A percentile compares a stretch with the other conserved stretches of the same genome.
Evolutionary conservation across 2,113 vertebrate genomes (phyloP).

Genomic region (Leucoraja erinaceus): DNA sequence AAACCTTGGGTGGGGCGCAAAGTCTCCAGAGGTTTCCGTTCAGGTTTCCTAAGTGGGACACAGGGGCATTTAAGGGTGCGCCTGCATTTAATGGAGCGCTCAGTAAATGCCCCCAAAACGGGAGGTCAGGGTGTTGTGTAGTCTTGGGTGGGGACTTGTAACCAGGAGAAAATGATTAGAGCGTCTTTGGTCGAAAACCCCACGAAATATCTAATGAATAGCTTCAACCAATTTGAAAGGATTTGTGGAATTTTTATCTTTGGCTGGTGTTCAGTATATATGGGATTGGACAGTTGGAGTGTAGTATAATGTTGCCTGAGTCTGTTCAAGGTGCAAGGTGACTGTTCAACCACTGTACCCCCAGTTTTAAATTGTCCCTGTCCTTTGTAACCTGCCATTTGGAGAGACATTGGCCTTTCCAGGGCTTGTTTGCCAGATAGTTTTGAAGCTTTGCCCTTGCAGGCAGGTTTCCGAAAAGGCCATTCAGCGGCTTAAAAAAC

Average conservation of each 20-base stretch:
- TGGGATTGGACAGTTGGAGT: neutral
- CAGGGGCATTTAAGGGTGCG: too few relatives aligned
- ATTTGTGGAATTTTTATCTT: neutral
- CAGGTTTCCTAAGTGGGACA: too few relatives aligned
- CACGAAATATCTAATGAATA: neutral
- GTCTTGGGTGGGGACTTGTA: neutral
- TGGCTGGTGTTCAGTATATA: slow-evolving; percentile 9
- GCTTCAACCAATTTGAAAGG: neutral
- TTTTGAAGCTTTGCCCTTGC: neutral
- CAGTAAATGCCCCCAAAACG: neutral
- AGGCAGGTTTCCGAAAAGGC: neutral
- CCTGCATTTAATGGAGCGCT: neutral
- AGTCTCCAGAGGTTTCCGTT: too few relatives aligned
- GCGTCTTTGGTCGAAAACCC: neutral
- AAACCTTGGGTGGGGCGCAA: too few relatives aligned
- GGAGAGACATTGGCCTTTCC: neutral
- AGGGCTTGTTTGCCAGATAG: neutral
- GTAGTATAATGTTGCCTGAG: neutral
- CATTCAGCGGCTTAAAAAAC: neutral
- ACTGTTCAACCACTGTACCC: neutral
- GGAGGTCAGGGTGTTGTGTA: neutral
- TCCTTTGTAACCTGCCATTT: neutral
- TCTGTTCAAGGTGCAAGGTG: too few relatives aligned
- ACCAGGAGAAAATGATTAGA: neutral
- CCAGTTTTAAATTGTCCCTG: neutral